Percentiles rank a stretch among this genome's conserved stretches.
Evolutionary conservation across 1,140 invertebrate species (phyloP).

Genomic region (Scaptodrosophila lebanonensis): DNA sequence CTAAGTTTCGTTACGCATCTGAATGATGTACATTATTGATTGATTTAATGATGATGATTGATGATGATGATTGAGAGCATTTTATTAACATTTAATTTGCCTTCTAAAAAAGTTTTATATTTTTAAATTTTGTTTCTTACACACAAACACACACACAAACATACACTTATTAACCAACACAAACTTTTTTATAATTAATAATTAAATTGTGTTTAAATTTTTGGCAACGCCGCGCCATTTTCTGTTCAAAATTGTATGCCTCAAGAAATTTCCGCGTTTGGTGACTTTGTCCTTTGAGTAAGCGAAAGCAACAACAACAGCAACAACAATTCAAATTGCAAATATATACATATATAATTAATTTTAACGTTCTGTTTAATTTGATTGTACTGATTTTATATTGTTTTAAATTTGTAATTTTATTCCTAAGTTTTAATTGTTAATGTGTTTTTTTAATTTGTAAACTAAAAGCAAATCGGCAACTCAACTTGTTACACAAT

Average conservation of each 20-base stretch:
- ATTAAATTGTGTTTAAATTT: slow-evolving; percentile 27
- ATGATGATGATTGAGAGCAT: slow-evolving; percentile 30
- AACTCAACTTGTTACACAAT: slow-evolving; percentile 67
- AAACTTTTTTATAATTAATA: slow-evolving; percentile 41
- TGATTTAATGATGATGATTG: no score
- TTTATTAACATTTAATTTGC: slow-evolving; percentile 31
- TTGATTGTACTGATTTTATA: slow-evolving; percentile 73
- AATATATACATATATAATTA: slow-evolving; percentile 70
- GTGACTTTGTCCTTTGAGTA: slow-evolving; percentile 43
- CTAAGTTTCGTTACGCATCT: slow-evolving; percentile 45
- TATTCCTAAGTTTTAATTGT: slow-evolving; percentile 69
- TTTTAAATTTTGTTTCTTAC: slow-evolving; percentile 25
- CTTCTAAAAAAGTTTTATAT: slow-evolving; percentile 7
- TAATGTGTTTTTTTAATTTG: slow-evolving; percentile 71
- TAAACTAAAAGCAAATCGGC: slow-evolving; percentile 61
- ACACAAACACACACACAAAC: slow-evolving; percentile 60
- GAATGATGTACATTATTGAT: slow-evolving; percentile 24
- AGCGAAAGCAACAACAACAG: slow-evolving; percentile 20
- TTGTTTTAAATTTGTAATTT: slow-evolving; percentile 72
- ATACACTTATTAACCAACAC: slow-evolving; percentile 20
- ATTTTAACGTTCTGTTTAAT: slow-evolving; percentile 68
- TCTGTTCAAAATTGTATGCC: slow-evolving; percentile 42
- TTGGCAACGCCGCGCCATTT: slow-evolving; percentile 45
- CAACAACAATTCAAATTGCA: slow-evolving; percentile 61
- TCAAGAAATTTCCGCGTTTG: slow-evolving; percentile 45